Evolutionary conservation across 2,113 vertebrate species (phyloP), one percentile per base, ranked within the genome.

Genomic region (Hydrochoerus hydrochaeris): DNA sequence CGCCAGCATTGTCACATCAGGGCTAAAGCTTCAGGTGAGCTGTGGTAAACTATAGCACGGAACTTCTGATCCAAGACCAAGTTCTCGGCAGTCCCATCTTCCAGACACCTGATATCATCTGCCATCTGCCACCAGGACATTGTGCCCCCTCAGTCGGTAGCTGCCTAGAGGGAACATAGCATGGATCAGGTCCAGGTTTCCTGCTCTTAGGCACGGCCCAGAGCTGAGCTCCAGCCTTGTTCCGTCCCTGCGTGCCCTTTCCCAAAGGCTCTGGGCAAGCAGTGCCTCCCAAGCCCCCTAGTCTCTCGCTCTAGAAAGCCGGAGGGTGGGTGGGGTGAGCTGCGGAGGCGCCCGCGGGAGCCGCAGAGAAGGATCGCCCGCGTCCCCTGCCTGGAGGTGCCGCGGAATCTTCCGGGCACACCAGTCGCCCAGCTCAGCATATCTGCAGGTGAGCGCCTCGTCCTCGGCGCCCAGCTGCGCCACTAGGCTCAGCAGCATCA

Each of bases 401-500:
- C 97, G 98, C 22, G 99, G 98, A 35, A 99, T 99, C 98, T 98
- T 98, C 75, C 94, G 88, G 3, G 99, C 98, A 46, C 99, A 99
- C 99, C 99, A 99, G 63, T 90, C 85, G 7, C 98, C 98, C 95
- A 99, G 97, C 49, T 99, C 98, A 0, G 22, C 65, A 20, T 99
- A 99, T 94, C 97, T 99, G 49, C 96, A 90, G 0, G 73, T 95
- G 35, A 95, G 89, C 32, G 96, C 97, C 5, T 63, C 82, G 0
- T 98, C 97, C 0, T 94, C 98, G 44, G 99, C 99, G 1, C 98
- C 98, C 1, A 99, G 98, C 98, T 99, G 99, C 13, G 99, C 98
- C 88, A 99, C 99, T 52, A 99, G 98, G 97, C 98, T 98, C 82
- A 99, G 89, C 71, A 99, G 98, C 99, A 99, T 99, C 99, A 99